Evolutionary conservation across 2,113 vertebrate species (phyloP), one percentile per base, ranked within the genome.

Genomic region (Otocyon megalotis): DNA sequence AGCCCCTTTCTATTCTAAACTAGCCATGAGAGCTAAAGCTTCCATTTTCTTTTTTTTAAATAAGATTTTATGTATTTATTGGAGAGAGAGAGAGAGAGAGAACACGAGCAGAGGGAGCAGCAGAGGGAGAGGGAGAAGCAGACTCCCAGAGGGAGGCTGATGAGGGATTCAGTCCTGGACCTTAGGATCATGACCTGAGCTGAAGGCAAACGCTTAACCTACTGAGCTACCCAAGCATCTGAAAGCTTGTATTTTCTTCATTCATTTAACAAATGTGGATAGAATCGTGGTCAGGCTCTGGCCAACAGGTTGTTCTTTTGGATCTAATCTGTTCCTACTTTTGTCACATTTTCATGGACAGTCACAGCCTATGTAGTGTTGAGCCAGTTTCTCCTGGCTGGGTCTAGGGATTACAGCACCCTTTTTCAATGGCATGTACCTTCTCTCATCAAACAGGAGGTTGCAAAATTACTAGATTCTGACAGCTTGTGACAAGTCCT

Each of bases 401-500:
- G 32, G 48, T 37, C 83, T 65, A 20, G 71, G 69, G 50, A 80
- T 32, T 15, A 4, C 37, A 4, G 54, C 22, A 7, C 28, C 2
- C 7, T 13, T 71, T 62, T 95, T 65, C 58, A 77, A 30, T 4
- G 53, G 37, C 43, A 1, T 35, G n/a, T 20, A 37, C 60, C 28
- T 10, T 79, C 28, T 50, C 5, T 19, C 30, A 48, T 48, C 12
- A 43, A 35, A 6, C 15, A 79, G 19, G 53, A 69, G n/a, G 5
- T 89, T 85, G 80, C 79, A 69, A 74, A 87, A 35, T 56, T 50
- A 28, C 48, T 54, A 13, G 63, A 62, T 54, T 91, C 26, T 13
- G 71, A 95, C 72, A 92, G 88, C 79, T 88, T 71, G 62, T 54
- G 79, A 74, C 32, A n/a, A 90, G 63, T 63, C 69, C 50, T 77